phyloP scores from a whole-genome alignment of 64 coral and sea anemone genomes.

The Pocillopora damicornis region DNA sequence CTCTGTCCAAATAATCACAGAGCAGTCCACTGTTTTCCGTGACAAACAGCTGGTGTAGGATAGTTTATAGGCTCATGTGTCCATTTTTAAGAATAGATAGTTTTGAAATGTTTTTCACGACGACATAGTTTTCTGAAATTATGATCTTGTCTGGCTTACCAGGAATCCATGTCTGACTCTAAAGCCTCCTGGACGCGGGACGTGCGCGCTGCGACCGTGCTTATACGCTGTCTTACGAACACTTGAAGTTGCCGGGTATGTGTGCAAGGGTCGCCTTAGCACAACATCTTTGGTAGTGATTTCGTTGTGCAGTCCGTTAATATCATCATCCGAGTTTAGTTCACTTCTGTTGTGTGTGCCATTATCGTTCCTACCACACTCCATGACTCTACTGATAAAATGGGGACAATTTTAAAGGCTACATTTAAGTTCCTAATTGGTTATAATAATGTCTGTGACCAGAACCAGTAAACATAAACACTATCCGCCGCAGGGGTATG shows the following conservation, averaged over 20 bases:
- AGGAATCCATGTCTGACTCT: conserved; percentile 4
- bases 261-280: background rate
- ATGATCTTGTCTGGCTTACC: background rate
- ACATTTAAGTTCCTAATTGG: too few relatives aligned
- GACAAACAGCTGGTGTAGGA: background rate
- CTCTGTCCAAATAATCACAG: too few relatives aligned
- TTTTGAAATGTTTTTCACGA: background rate
- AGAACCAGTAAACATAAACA: too few relatives aligned
- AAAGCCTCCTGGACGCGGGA: background rate
- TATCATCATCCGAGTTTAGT: background rate
- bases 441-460: too few relatives aligned
- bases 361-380: too few relatives aligned
- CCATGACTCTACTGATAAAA: too few relatives aligned
- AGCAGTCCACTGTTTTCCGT: too few relatives aligned
- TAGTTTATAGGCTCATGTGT: too few relatives aligned
- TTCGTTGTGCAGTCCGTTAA: background rate
- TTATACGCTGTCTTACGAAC: background rate
- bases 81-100: background rate
- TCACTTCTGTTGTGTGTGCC: background rate
- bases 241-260: background rate
- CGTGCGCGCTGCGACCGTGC: background rate
- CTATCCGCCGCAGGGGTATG: too few relatives aligned
- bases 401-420: too few relatives aligned
- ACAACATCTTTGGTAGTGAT: background rate
- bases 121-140: background rate